Conservation (phyloP, 2,113 vertebrate species). For the Apeltes quadracus region DNA sequence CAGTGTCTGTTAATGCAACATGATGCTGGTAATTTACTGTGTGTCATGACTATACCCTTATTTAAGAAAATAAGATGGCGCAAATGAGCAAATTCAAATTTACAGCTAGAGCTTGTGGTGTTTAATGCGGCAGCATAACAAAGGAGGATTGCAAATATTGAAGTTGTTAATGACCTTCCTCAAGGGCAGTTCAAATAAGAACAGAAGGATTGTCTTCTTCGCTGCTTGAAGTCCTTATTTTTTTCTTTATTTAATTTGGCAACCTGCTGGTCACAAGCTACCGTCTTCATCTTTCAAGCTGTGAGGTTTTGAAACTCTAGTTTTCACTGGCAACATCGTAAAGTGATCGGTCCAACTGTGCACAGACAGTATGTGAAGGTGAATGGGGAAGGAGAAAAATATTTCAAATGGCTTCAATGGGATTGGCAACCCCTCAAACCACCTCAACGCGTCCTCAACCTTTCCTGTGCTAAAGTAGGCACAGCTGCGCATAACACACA, state of each 20-base stretch:
- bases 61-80: slow-evolving; percentile 57
- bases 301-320: slow-evolving; percentile 17
- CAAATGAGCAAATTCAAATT: slow-evolving; percentile 58
- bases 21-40: slow-evolving; percentile 65
- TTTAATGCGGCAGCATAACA: slow-evolving; percentile 19
- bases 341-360: slow-evolving; percentile 33
- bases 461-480: slow-evolving; percentile 39
- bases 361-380: slow-evolving; percentile 2
- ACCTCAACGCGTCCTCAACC: background rate
- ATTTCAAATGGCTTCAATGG: slow-evolving; percentile 42
- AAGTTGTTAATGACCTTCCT: slow-evolving; percentile 10
- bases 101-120: slow-evolving; percentile 24
- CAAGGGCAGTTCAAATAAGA: slow-evolving; percentile 1
- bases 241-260: slow-evolving; percentile 5
- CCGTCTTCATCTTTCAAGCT: slow-evolving; percentile 27
- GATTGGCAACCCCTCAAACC: background rate
- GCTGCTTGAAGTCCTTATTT: slow-evolving; percentile 9
- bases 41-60: slow-evolving; percentile 63
- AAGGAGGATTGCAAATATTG: background rate
- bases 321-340: slow-evolving; percentile 54
- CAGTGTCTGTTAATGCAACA: slow-evolving; percentile 60
- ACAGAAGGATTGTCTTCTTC: background rate
- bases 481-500: slow-evolving; percentile 59
- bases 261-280: slow-evolving; percentile 23
- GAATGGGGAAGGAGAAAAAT: slow-evolving; percentile 32